Evolutionary conservation across 2,797 vertebrate species (phyloP).

Genomic region (Natrix natrix): DNA sequence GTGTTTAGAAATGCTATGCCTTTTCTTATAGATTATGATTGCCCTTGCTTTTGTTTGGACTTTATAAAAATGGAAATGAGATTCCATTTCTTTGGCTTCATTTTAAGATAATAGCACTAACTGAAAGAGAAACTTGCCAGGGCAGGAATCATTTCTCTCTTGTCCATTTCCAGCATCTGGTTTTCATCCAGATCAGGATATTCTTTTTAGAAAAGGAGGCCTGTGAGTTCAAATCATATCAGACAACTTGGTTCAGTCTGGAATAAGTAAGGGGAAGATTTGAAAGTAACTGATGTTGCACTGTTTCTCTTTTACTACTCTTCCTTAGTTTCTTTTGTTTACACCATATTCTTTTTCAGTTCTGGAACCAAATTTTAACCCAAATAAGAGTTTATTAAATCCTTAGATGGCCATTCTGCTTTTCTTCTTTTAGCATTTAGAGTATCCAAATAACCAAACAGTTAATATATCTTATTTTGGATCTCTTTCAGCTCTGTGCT

Average conservation of each 20-base stretch:
- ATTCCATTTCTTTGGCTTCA: background rate
- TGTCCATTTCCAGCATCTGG: background rate
- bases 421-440: too few relatives aligned
- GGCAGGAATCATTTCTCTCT: background rate
- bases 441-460: too few relatives aligned
- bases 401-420: too few relatives aligned
- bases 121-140: background rate
- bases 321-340: too few relatives aligned
- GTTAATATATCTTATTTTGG: too few relatives aligned
- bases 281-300: background rate
- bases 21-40: background rate
- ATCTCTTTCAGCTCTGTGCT: too few relatives aligned
- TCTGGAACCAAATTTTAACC: too few relatives aligned
- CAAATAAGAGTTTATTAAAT: too few relatives aligned
- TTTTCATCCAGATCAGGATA: too few relatives aligned
- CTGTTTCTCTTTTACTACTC: too few relatives aligned
- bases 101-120: background rate
- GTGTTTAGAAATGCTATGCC: background rate
- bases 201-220: background rate
- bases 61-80: background rate
- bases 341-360: too few relatives aligned
- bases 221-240: background rate
- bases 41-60: background rate
- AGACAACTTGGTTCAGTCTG: background rate
- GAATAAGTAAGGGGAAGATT: background rate